Conservation (phyloP, 2,797 vertebrate species). For the Labroides dimidiatus region DNA sequence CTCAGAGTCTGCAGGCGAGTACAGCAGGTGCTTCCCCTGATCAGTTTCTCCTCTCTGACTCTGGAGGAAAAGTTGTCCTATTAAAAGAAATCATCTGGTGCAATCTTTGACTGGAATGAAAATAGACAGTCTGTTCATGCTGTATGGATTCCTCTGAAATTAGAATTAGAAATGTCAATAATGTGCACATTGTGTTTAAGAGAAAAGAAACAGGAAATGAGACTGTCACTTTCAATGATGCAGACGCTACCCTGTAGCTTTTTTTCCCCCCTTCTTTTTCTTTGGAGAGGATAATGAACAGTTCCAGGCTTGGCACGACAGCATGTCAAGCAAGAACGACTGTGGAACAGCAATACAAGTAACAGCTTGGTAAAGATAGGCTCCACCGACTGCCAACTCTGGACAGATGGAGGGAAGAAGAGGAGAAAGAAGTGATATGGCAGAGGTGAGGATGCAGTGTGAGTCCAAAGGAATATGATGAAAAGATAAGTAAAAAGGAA, state of each 20-base stretch:
- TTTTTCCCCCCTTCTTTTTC: constrained; percentile 58
- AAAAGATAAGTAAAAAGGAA: constrained; percentile 37
- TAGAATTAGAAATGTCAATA: constrained; percentile 75
- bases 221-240: constrained; percentile 77
- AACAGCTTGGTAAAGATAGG: constrained; percentile 76
- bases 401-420: constrained; percentile 74
- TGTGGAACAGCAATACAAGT: constrained; percentile 57
- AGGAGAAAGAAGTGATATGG: constrained; percentile 62
- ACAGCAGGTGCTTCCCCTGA: constrained; percentile 63
- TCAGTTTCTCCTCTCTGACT: constrained; percentile 40
- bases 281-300: constrained; percentile 73
- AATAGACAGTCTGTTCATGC: constrained; percentile 51
- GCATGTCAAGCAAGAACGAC: constrained; percentile 68
- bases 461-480: constrained; percentile 61
- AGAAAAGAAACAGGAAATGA: constrained; percentile 78
- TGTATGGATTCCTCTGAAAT: constrained; percentile 47
- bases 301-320: constrained; percentile 70
- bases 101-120: constrained; percentile 62
- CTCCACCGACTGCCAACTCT: constrained; percentile 58
- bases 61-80: constrained; percentile 52
- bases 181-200: constrained; percentile 74
- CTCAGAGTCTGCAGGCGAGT: constrained; percentile 35
- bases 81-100: constrained; percentile 63
- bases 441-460: constrained; percentile 69
- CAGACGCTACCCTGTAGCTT: constrained; percentile 64